Evolutionary conservation across 2,888 invertebrate species (phyloP).

Genomic region (Poecilobothrus nobilitatus): DNA sequence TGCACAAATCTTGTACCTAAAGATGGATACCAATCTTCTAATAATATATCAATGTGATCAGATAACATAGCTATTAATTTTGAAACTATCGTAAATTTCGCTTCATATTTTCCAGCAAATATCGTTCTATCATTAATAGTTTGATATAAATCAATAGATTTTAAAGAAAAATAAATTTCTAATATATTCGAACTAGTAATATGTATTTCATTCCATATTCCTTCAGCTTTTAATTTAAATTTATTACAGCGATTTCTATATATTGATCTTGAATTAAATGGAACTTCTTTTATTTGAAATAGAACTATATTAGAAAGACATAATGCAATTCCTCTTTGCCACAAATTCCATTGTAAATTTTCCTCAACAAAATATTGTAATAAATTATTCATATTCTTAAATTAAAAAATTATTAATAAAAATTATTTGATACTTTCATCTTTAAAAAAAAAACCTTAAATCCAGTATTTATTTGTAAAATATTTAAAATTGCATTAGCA

Average conservation of each 20-base stretch:
- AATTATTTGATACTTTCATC: neutral
- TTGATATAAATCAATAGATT: slow-evolving; percentile 26
- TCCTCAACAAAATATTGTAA: slow-evolving; percentile 37
- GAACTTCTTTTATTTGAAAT: slow-evolving; percentile 74
- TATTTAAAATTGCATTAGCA: slow-evolving; percentile 59
- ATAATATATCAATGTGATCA: slow-evolving; percentile 88
- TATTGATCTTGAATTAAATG: slow-evolving; percentile 50
- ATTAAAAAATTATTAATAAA: neutral
- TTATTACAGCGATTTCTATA: slow-evolving; percentile 47
- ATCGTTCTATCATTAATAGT: slow-evolving; percentile 32
- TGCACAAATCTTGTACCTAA: slow-evolving; percentile 95
- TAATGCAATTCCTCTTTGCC: slow-evolving; percentile 87
- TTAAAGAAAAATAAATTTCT: slow-evolving; percentile 61
- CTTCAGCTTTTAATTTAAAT: slow-evolving; percentile 72
- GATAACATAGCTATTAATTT: slow-evolving; percentile 79
- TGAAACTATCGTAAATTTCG: slow-evolving; percentile 68
- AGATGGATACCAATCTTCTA: slow-evolving; percentile 98
- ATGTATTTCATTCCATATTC: slow-evolving; percentile 77
- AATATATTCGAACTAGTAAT: slow-evolving; percentile 70
- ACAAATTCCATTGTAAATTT: slow-evolving; percentile 77
- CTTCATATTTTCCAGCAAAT: slow-evolving; percentile 45
- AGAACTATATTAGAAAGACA: slow-evolving; percentile 74
- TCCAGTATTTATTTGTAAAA: neutral
- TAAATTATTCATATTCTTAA: slow-evolving; percentile 32
- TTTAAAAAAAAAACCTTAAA: neutral